Evolutionary conservation across 1,140 invertebrate genomes (phyloP).

Genomic region (Sesamia nonagrioides): DNA sequence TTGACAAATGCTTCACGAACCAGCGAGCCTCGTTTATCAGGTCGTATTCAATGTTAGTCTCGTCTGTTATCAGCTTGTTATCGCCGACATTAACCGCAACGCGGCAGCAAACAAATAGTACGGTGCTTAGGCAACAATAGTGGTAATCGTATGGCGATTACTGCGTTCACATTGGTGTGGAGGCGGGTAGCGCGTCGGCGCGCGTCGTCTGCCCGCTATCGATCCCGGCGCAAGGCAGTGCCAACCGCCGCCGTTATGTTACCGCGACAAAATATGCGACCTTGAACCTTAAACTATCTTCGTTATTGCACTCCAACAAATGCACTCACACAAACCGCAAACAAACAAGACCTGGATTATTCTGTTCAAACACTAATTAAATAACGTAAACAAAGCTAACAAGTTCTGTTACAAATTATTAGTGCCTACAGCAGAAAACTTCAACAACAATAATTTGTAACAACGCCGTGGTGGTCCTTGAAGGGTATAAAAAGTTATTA

Average conservation of each 20-base stretch:
- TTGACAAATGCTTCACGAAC: slow-evolving; percentile 23
- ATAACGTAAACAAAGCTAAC: background rate
- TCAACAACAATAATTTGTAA: slow-evolving; percentile 8
- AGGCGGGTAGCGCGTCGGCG: slow-evolving; percentile 68
- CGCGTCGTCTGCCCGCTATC: slow-evolving; percentile 75
- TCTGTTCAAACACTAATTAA: background rate
- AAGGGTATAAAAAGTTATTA: slow-evolving; percentile 19
- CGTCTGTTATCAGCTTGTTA: slow-evolving; percentile 53
- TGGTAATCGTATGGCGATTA: slow-evolving; percentile 60
- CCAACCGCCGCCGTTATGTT: slow-evolving; percentile 60
- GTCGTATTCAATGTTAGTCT: slow-evolving; percentile 46
- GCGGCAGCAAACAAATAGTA: slow-evolving; percentile 55
- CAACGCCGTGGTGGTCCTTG: background rate
- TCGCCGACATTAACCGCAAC: slow-evolving; percentile 56
- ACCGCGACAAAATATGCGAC: slow-evolving; percentile 66
- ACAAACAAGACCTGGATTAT: slow-evolving; percentile 12
- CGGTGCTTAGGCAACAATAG: slow-evolving; percentile 48
- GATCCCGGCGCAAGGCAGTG: slow-evolving; percentile 70
- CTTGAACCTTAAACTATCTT: slow-evolving; percentile 68
- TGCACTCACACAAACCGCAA: slow-evolving; percentile 47
- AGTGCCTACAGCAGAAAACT: background rate
- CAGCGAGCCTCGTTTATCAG: slow-evolving; percentile 45
- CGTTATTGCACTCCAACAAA: slow-evolving; percentile 51
- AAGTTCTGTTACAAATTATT: background rate
- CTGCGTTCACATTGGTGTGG: slow-evolving; percentile 52